phyloP scores from a whole-genome alignment of 1,140 invertebrate species.

The Microvelia longipes region DNA sequence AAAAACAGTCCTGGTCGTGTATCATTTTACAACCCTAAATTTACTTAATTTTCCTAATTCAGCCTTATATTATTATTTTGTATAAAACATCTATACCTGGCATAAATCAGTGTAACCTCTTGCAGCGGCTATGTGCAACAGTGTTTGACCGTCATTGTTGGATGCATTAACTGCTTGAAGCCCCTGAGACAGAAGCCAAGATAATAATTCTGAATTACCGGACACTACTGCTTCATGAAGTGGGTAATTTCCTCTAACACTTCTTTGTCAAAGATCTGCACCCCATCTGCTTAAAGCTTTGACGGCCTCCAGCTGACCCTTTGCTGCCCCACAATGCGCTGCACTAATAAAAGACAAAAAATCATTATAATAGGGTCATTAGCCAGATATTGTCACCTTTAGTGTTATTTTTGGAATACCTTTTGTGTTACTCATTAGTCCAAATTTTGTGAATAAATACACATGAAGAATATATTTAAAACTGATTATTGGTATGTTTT shows the following conservation, averaged over 20 bases:
- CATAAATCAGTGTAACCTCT: slow-evolving; percentile 90
- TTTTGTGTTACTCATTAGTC: neutral
- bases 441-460: neutral
- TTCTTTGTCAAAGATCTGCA: slow-evolving; percentile 82
- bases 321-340: slow-evolving; percentile 79
- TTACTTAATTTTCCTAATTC: too few species aligned
- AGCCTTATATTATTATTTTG: too few species aligned
- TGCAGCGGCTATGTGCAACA: slow-evolving; percentile 84
- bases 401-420: neutral
- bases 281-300: slow-evolving; percentile 60
- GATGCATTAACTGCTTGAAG: slow-evolving; percentile 71
- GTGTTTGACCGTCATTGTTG: slow-evolving; percentile 82
- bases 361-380: too few species aligned
- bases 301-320: slow-evolving; percentile 78
- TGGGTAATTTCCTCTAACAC: slow-evolving; percentile 77
- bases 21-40: too few species aligned
- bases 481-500: neutral
- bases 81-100: too few species aligned
- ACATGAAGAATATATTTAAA: neutral
- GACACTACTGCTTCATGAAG: slow-evolving; percentile 89
- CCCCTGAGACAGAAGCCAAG: slow-evolving; percentile 68
- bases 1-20: too few species aligned
- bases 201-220: slow-evolving; percentile 68
- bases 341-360: slow-evolving; percentile 33
- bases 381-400: neutral